Base-by-base conservation (phyloP, 2,113 vertebrate species). In the Cyprinus carpio region DNA sequence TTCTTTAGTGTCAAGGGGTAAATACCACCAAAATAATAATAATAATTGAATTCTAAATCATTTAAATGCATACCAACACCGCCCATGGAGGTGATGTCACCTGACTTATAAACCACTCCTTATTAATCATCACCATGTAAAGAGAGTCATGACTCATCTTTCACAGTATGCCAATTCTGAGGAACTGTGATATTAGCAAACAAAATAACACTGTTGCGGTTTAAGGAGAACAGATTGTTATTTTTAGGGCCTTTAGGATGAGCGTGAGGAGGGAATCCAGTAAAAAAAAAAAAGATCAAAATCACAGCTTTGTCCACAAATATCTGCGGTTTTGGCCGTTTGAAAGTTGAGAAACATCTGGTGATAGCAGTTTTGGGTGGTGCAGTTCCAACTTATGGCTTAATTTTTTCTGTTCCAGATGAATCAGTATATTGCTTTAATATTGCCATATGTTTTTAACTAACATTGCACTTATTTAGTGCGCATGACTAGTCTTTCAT, bases 361-460 rank as follows among this genome's bases (percentile, higher is more conserved):
- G 40, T 51, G 9, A 40, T 54, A 76, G 43, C 75, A 78, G 86
- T 75, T 69, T 62, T 75, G 79, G 87, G 84, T 84, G 81, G 64
- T 77, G 31, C 34, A 54, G 90, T 90, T 91, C 84, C 90, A 89
- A 31, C 49, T 54, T 89, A 89, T 89, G 88, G 90, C 88, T 91
- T 91, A 13, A 27, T 92, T 84, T 25, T 64, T 85, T 86, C 81
- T 27, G 90, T 90, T 89, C 89, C 90, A 89, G 91, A 92, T 92
- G 90, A 85, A 84, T 84, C 64, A 79, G 69, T 90, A 92, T 95
- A 95, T 95, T 95, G 95, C 95, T 95, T 95, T 89, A 91, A 90
- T 95, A 94, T 94, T 94, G 93, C 92, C 86, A 92, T 88, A 67
- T 87, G 91, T 89, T 37, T 76, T 89, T 65, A 85, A 88, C 83